These are phyloP conservation scores for Montipora efflorescens DNA, from an alignment of 64 coral and sea anemone species.

Conservation along the genomic window DNA sequence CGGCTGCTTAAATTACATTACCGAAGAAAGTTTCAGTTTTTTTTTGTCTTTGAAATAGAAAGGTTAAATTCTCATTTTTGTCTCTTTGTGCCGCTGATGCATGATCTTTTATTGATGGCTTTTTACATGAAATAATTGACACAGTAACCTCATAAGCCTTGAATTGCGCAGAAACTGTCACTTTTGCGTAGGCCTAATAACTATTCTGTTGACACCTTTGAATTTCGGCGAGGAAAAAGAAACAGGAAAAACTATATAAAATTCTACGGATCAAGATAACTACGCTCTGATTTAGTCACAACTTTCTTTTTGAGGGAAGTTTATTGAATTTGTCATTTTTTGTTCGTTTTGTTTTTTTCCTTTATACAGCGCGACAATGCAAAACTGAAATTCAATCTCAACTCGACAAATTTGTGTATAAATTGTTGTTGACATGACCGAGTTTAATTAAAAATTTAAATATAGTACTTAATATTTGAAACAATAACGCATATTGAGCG, in stretches of 20 bases:
- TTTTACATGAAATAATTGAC: background rate
- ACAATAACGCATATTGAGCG: background rate
- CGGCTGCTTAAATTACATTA: no score
- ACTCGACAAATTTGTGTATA: background rate
- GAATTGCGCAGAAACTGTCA: constrained; percentile 17
- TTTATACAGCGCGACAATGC: background rate
- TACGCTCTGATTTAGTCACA: background rate
- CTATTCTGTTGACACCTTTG: background rate
- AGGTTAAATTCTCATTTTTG: background rate
- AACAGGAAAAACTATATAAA: background rate
- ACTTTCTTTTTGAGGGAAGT: background rate
- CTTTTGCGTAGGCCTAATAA: background rate
- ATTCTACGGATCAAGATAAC: background rate
- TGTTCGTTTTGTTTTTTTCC: background rate
- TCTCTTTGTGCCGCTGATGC: no score
- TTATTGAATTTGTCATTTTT: background rate
- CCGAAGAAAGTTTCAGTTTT: background rate
- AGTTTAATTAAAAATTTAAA: constrained; percentile 40
- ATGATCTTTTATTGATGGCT: background rate
- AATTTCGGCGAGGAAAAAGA: constrained; percentile 24
- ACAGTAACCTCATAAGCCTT: background rate
- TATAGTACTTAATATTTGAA: background rate
- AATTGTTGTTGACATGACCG: constrained; percentile 1
- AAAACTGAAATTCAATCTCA: background rate
- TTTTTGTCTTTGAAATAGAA: background rate